Evolutionary conservation across 2,888 invertebrate species (phyloP), one percentile per base, ranked within the genome.

Genomic region (Cataglyphis albicans): DNA sequence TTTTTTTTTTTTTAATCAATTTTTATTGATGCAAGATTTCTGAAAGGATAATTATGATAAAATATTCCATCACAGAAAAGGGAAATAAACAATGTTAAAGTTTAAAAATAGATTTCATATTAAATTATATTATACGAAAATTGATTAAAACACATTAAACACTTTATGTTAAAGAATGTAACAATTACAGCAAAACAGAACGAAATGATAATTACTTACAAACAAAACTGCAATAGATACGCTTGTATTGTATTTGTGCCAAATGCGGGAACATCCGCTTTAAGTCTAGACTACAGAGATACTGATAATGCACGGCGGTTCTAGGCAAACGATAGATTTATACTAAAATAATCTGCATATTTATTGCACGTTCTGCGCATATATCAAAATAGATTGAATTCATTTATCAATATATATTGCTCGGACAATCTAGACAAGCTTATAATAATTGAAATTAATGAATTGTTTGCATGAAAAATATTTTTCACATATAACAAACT

Each of bases 221-320:
- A 41, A 41, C n/a, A 68, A 68, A 57, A 44, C 32, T 21, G 32
- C 68, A 12, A 32, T n/a, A 55, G 55, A 78, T 59, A 44, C 7
- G 29, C 21, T 78, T 70, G 21, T 21, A 70, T 78, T 70, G 70
- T 44, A 44, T 38, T 52, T 52, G 59, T 44, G n/a, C 18, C 35
- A 52, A 65, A 75, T 52, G 38, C 75, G n/a, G 70, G 3, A 57
- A 70, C 59, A 70, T 78, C 78, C 59, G 78, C 78, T 78, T 78
- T 78, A 78, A 78, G 32, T 78, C 55, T 57, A 29, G 38, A 57
- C 41, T 68, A 67, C 29, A 68, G 76, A 15, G 41, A 57, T 65
- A 57, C 68, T 59, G 78, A 70, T 78, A 78, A 70, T 57, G 32
- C 70, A 41, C 15, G 57, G 59, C 18, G n/a, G 57, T 78, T 76